A percentile compares a stretch with the other conserved stretches of the same genome.
These are phyloP conservation scores for Zelleria hepariella DNA, from an alignment of 2,888 invertebrate genomes.

Conservation along the genomic window DNA sequence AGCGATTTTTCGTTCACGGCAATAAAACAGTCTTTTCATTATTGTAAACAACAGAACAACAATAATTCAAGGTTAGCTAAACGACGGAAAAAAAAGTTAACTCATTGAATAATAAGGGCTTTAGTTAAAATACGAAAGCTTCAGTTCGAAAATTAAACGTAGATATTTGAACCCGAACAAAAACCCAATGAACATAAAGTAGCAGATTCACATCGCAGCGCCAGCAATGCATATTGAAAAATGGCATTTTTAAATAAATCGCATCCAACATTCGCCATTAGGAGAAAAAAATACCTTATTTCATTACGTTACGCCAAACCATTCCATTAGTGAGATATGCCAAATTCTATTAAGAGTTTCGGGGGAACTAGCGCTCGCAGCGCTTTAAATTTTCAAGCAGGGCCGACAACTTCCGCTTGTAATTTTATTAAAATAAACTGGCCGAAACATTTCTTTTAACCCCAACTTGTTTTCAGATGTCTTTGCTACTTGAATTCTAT, in stretches of 20 bases:
- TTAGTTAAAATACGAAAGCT: not conserved
- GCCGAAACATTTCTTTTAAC: too few relatives aligned
- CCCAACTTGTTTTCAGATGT: too few relatives aligned
- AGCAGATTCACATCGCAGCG: constrained; percentile 15
- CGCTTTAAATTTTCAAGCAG: constrained; percentile 8
- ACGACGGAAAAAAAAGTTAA: too few relatives aligned
- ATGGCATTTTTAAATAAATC: constrained; percentile 54
- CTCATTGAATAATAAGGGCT: too few relatives aligned
- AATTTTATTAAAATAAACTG: too few relatives aligned
- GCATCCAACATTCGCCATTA: constrained; percentile 43
- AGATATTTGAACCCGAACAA: not conserved
- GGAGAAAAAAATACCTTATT: constrained; percentile 57
- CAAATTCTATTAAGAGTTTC: constrained; percentile 62
- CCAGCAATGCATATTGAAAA: constrained; percentile 48
- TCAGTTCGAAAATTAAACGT: too few relatives aligned
- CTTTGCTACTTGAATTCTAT: too few relatives aligned
- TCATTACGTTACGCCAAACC: constrained; percentile 59
- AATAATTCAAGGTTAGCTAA: too few relatives aligned
- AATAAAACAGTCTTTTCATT: too few relatives aligned
- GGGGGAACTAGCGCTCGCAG: constrained; percentile 38
- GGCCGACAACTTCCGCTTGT: too few relatives aligned
- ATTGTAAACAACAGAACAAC: too few relatives aligned
- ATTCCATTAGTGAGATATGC: constrained; percentile 67
- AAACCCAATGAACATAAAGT: constrained; percentile 11
- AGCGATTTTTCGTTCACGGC: too few relatives aligned